Conservation (phyloP, 1,140 invertebrate species). For the Spodoptera litura region DNA sequence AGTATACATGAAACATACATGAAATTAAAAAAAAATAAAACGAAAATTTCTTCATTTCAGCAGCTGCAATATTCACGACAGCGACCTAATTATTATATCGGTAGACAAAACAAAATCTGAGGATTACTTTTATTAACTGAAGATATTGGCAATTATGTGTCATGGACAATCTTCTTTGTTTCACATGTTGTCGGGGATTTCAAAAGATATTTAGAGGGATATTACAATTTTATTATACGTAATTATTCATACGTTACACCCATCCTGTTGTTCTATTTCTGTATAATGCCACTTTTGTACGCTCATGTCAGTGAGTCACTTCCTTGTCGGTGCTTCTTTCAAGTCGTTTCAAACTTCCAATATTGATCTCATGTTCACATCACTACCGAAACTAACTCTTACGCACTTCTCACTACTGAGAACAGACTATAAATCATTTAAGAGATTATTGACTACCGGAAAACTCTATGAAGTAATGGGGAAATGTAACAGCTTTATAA, state of each 20-base stretch:
- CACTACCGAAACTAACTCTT: constrained; percentile 30
- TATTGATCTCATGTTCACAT: constrained; percentile 37
- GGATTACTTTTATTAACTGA: neutral
- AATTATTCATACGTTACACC: constrained; percentile 6
- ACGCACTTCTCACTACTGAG: constrained; percentile 31
- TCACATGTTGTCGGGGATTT: neutral
- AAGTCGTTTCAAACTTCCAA: constrained; percentile 36
- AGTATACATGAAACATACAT: too few species aligned
- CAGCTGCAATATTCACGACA: too few species aligned
- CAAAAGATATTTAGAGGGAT: neutral
- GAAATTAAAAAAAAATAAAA: too few species aligned
- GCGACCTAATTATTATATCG: neutral
- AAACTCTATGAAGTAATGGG: constrained; percentile 12
- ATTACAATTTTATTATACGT: neutral
- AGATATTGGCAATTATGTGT: neutral
- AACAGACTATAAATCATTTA: constrained; percentile 41
- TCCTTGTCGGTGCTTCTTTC: constrained; percentile 37
- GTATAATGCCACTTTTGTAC: constrained; percentile 13
- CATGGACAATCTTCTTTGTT: constrained; percentile 2
- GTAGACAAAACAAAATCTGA: constrained; percentile 28
- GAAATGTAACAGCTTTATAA: constrained; percentile 17
- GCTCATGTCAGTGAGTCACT: constrained; percentile 33
- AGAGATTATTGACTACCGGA: constrained; percentile 15
- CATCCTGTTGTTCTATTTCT: constrained; percentile 27
- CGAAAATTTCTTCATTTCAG: too few species aligned